These are phyloP conservation scores for Amphipyra tragopoginis DNA, from an alignment of 2,888 invertebrate species.

Conservation along the genomic window DNA sequence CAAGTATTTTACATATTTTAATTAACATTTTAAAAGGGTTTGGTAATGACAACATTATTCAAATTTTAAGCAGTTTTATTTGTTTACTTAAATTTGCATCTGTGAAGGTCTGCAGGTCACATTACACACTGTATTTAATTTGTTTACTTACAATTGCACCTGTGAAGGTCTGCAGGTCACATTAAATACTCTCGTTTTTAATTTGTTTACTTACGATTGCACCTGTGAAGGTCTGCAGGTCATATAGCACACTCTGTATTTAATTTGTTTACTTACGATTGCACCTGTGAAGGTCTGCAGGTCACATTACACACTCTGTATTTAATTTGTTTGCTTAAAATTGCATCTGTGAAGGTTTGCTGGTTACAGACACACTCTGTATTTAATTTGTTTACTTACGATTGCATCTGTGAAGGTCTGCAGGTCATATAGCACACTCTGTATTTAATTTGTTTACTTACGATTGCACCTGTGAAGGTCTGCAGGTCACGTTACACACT, in stretches of 20 bases:
- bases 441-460: slow-evolving; percentile 99
- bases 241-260: slow-evolving; percentile 99
- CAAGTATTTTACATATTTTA: no score
- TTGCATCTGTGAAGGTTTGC: slow-evolving; percentile 99
- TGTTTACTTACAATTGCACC: slow-evolving; percentile 99
- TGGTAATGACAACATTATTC: no score
- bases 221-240: slow-evolving; percentile 99
- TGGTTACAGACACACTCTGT: slow-evolving; percentile 99
- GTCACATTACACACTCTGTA: slow-evolving; percentile 99
- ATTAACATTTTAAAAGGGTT: no score
- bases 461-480: slow-evolving; percentile 99
- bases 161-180: slow-evolving; percentile 99
- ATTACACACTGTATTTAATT: slow-evolving; percentile 99
- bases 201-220: slow-evolving; percentile 99
- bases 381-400: slow-evolving; percentile 99
- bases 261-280: slow-evolving; percentile 99
- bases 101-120: slow-evolving; percentile 99
- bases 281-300: slow-evolving; percentile 99
- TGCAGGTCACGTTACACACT: slow-evolving; percentile 99
- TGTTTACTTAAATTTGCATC: slow-evolving; percentile 99
- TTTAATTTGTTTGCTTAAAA: slow-evolving; percentile 99
- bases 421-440: slow-evolving; percentile 99
- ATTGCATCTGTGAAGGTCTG: slow-evolving; percentile 99
- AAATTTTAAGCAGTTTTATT: no score
- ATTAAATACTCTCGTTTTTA: slow-evolving; percentile 99